phyloP scores from a whole-genome alignment of 35 echinoderm and acorn worm genomes.

The Apostichopus japonicus region DNA sequence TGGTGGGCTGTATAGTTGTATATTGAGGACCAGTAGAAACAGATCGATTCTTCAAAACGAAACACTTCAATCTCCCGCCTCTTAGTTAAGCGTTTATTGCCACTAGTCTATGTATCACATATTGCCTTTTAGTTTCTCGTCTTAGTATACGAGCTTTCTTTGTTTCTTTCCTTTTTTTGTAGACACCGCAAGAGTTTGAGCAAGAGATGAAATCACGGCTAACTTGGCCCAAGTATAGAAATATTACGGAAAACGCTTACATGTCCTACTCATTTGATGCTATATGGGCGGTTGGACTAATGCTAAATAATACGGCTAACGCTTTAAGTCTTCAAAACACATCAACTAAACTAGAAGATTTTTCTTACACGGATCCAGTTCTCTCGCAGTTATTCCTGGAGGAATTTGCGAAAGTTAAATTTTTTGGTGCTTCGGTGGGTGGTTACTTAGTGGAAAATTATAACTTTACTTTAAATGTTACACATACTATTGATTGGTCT shows the following conservation, averaged over 20 bases:
- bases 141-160: too few relatives aligned
- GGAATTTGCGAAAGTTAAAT: neutral
- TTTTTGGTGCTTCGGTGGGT: slow-evolving; percentile 38
- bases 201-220: slow-evolving; percentile 10
- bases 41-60: too few relatives aligned
- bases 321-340: neutral
- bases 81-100: too few relatives aligned
- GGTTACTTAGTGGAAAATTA: too few relatives aligned
- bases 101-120: too few relatives aligned
- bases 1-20: too few relatives aligned
- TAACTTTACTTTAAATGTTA: too few relatives aligned
- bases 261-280: slow-evolving; percentile 40
- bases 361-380: neutral
- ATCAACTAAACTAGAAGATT: neutral
- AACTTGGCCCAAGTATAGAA: neutral
- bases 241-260: slow-evolving; percentile 5
- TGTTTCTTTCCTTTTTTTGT: neutral
- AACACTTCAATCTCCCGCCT: too few relatives aligned
- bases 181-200: slow-evolving; percentile 8
- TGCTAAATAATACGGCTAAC: slow-evolving; percentile 9
- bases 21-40: too few relatives aligned
- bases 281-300: slow-evolving; percentile 10
- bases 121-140: too few relatives aligned
- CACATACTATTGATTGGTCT: too few relatives aligned
- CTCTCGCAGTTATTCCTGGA: neutral